phyloP scores from a whole-genome alignment of 2,888 invertebrate genomes.

The Didymodactylos carnosus region DNA sequence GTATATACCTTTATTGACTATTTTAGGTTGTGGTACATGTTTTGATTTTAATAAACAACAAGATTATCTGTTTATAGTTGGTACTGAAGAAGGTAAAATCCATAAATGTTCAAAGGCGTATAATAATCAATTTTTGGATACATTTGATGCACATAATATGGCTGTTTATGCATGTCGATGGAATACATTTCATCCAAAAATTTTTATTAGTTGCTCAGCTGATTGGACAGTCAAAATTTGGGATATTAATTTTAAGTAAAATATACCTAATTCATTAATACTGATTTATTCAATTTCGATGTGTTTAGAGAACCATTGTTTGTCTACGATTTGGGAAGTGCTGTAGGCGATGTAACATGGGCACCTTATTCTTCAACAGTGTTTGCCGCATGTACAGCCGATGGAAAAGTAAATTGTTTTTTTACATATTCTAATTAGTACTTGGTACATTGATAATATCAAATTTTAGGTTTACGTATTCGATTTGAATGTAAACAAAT shows the following conservation, averaged over 20 bases:
- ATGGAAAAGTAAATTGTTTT: constrained; percentile 61
- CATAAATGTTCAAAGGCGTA: constrained; percentile 60
- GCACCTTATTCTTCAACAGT: constrained; percentile 87
- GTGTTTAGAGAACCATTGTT: constrained; percentile 63
- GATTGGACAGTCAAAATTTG: constrained; percentile 90
- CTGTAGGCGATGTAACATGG: constrained; percentile 82
- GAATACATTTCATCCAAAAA: constrained; percentile 62
- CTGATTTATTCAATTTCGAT: not conserved
- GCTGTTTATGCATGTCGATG: constrained; percentile 69
- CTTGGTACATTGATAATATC: too few relatives aligned
- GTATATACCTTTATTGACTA: not conserved
- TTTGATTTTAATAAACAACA: constrained; percentile 68
- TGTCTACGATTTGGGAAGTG: constrained; percentile 72
- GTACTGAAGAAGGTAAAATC: constrained; percentile 74
- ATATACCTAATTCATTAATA: not conserved
- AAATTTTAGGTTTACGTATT: constrained; percentile 52
- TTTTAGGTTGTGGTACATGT: constrained; percentile 45
- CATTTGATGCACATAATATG: constrained; percentile 56
- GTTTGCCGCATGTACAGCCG: constrained; percentile 71
- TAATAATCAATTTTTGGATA: constrained; percentile 37
- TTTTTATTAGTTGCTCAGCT: constrained; percentile 76
- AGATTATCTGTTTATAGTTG: constrained; percentile 60
- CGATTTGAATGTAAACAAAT: constrained; percentile 74
- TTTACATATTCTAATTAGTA: not conserved
- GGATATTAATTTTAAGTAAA: constrained; percentile 48